Evolutionary conservation across 2,888 invertebrate species (phyloP).

Genomic region (Tenodera sinensis): DNA sequence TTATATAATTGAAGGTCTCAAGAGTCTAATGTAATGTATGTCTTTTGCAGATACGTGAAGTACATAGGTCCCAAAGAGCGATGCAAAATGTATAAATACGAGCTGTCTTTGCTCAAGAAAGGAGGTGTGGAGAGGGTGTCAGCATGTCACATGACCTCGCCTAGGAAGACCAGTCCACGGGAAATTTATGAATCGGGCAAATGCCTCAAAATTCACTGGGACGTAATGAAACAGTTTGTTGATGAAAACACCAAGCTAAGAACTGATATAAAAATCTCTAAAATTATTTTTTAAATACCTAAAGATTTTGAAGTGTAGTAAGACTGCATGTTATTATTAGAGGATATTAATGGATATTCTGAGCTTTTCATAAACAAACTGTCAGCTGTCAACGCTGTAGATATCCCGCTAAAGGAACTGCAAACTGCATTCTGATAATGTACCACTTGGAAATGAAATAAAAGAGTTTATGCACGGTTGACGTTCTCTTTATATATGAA

Average conservation of each 20-base stretch:
- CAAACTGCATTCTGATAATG: no score
- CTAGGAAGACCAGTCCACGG: neutral
- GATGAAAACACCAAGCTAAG: neutral
- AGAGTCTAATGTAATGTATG: no score
- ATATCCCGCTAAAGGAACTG: no score
- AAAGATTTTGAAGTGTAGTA: no score
- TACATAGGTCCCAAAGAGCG: neutral
- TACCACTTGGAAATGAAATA: no score
- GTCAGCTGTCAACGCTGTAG: no score
- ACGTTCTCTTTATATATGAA: no score
- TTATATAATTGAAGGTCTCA: no score
- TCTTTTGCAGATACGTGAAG: neutral
- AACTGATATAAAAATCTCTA: neutral
- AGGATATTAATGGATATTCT: no score
- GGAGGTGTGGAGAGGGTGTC: neutral
- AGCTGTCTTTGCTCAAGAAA: neutral
- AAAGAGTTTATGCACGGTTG: no score
- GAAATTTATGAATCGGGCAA: neutral
- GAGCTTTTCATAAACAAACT: no score
- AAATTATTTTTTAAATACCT: neutral
- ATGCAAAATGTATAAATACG: neutral
- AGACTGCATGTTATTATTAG: no score
- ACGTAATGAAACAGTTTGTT: neutral
- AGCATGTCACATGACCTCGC: neutral
- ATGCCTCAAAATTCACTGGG: neutral